phyloP scores from a whole-genome alignment of 1,140 invertebrate species.

The Thereuonema tuberculata region DNA sequence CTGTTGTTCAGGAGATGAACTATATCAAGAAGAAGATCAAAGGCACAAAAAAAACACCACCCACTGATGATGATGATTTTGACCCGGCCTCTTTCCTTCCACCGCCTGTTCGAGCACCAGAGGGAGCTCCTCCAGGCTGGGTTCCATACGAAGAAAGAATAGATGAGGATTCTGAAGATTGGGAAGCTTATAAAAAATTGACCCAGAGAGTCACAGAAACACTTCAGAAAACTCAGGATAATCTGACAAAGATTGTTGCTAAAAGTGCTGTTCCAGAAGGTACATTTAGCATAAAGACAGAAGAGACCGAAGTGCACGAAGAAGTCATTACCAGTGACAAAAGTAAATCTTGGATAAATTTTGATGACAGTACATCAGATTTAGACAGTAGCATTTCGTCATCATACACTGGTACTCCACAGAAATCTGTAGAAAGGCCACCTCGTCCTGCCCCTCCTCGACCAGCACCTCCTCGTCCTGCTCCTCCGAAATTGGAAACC shows the following conservation, averaged over 20 bases:
- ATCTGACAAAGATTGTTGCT: conserved; percentile 24
- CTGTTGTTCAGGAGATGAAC: conserved; percentile 11
- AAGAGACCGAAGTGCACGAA: not conserved
- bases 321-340: not conserved
- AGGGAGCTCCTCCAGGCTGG: conserved; percentile 10
- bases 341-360: not conserved
- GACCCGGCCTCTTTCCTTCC: not conserved
- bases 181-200: conserved; percentile 29
- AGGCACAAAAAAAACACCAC: not conserved
- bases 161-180: conserved; percentile 28
- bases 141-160: conserved; percentile 18
- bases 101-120: not conserved
- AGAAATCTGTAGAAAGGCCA: not conserved
- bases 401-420: not conserved
- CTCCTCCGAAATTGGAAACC: conserved; percentile 10
- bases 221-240: conserved; percentile 26
- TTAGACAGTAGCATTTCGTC: not conserved
- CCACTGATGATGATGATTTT: conserved; percentile 7
- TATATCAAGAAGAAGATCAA: conserved; percentile 13
- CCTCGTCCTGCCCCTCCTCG: conserved; percentile 3
- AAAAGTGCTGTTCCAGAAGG: conserved; percentile 4
- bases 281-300: not conserved
- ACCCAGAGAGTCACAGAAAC: conserved; percentile 28
- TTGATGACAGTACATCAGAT: not conserved
- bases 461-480: conserved; percentile 7